Conservation (phyloP, 2,113 vertebrate genomes). For the Amphiprion ocellaris region DNA sequence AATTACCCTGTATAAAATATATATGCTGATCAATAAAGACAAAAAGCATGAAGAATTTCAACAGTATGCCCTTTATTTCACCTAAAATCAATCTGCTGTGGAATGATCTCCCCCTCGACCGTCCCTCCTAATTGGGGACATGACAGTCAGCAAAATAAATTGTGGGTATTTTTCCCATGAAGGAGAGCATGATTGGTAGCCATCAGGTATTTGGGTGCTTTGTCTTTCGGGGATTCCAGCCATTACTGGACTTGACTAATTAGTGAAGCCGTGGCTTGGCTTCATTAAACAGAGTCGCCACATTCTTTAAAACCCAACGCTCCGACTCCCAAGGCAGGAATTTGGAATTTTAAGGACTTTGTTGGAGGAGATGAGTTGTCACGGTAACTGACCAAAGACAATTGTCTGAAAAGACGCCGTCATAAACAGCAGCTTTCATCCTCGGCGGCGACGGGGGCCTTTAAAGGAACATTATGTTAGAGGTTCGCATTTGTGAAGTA, state of each 20-base stretch:
- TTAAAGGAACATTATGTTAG: conserved; percentile 23
- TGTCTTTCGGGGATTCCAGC: conserved; percentile 64
- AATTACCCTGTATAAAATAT: background rate
- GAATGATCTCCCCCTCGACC: conserved; percentile 28
- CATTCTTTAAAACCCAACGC: conserved; percentile 75
- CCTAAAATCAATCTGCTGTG: conserved; percentile 29
- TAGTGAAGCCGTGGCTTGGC: conserved; percentile 71
- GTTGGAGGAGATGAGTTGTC: conserved; percentile 62
- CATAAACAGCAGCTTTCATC: conserved; percentile 65
- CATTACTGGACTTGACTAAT: conserved; percentile 78
- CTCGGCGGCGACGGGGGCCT: conserved; percentile 39
- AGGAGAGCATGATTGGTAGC: conserved; percentile 64
- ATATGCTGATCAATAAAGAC: background rate
- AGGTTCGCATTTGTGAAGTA: conserved; percentile 35
- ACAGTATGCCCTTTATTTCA: conserved; percentile 37
- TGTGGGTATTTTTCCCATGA: conserved; percentile 76
- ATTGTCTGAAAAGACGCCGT: conserved; percentile 58
- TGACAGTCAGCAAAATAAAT: conserved; percentile 62
- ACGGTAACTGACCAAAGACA: conserved; percentile 73
- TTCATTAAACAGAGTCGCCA: conserved; percentile 70
- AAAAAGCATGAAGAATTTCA: background rate
- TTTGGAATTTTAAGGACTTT: conserved; percentile 71
- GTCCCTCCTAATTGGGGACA: conserved; percentile 67
- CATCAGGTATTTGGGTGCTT: conserved; percentile 76
- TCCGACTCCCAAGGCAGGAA: conserved; percentile 55